Base-by-base conservation (phyloP, 2,888 invertebrate species). In the Plagodis pulveraria region DNA sequence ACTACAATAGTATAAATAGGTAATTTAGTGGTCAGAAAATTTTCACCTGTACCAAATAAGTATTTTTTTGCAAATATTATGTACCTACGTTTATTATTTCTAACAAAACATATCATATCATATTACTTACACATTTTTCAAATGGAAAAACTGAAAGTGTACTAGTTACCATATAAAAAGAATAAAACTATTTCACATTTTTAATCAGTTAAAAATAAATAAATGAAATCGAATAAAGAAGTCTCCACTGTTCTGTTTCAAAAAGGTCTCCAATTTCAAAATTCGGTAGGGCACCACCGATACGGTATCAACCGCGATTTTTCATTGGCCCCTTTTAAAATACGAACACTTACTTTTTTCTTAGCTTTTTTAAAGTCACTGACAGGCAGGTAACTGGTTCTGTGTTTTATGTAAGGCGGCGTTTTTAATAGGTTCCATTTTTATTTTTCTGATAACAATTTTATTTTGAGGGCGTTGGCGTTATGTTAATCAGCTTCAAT, bases 251-350 rank as follows among this genome's bases (percentile, higher is more conserved):
- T 10, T 63, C 49, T 60, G 70, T 66, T 75, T 65, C 70, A 44
- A 68, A 73, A 73, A 69, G 63, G 75, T 80, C 77, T 85, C 83
- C 71, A 76, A 83, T 84, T 87, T 83, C 81, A 82, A 88, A 88
- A 87, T 88, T 80, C 89, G 82, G 89, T 87, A 89, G 89, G 83
- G 81, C 80, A 83, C 80, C 80, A 83, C 52, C 52, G 49, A 48
- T 78, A 78, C 78, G 74, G 78, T 86, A 86, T 85, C 87, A 70
- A 56, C 71, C 71, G 78, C 78, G 78, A 84, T 84, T 86, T 84
- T 81, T 89, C 87, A 87, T 89, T 88, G 87, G 87, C 69, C 78
- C 78, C 78, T 83, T 84, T 82, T 76, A 78, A 85, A 85, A 84
- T 82, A 78, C 69, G 75, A 81, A 78, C 70, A 62, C 68, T 60